Evolutionary conservation across 2,888 invertebrate genomes (phyloP).

Genomic region (Xanthorhoe designata): DNA sequence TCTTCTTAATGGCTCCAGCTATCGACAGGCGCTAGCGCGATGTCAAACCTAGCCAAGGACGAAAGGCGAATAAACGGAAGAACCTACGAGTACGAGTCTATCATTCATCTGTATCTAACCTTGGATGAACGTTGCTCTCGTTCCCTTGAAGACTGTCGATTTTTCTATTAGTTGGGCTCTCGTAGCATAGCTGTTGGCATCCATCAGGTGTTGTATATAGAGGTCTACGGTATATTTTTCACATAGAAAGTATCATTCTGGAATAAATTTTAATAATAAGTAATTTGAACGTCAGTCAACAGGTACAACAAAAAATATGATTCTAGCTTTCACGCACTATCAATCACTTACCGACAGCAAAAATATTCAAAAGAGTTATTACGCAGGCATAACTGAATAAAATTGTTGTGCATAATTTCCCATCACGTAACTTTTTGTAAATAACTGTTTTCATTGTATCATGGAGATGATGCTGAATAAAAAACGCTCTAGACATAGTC

Average conservation of each 20-base stretch:
- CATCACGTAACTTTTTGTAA: not conserved
- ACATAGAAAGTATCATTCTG: not conserved
- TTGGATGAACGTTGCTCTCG: not conserved
- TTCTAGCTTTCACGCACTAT: slow-evolving; percentile 27
- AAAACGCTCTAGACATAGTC: not conserved
- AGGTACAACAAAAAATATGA: slow-evolving; percentile 12
- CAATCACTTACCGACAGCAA: slow-evolving; percentile 25
- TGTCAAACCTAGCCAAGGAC: slow-evolving; percentile 22
- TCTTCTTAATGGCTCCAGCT: slow-evolving; percentile 17
- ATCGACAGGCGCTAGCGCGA: slow-evolving; percentile 6
- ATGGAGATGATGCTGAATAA: not conserved
- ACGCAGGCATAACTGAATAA: slow-evolving; percentile 10
- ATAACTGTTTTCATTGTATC: not conserved
- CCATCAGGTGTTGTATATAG: not conserved
- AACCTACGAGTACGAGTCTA: too few species aligned
- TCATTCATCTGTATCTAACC: not conserved
- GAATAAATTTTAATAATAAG: not conserved
- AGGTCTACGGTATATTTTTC: not conserved
- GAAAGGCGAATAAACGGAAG: slow-evolving; percentile 22
- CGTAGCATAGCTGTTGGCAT: not conserved
- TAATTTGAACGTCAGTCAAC: slow-evolving; percentile 11
- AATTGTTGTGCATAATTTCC: slow-evolving; percentile 8
- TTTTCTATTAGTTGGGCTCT: not conserved
- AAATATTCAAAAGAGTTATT: slow-evolving; percentile 12
- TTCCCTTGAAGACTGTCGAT: not conserved